Conservation (phyloP, 2,888 invertebrate genomes). For the Athripsodes cinereus region DNA sequence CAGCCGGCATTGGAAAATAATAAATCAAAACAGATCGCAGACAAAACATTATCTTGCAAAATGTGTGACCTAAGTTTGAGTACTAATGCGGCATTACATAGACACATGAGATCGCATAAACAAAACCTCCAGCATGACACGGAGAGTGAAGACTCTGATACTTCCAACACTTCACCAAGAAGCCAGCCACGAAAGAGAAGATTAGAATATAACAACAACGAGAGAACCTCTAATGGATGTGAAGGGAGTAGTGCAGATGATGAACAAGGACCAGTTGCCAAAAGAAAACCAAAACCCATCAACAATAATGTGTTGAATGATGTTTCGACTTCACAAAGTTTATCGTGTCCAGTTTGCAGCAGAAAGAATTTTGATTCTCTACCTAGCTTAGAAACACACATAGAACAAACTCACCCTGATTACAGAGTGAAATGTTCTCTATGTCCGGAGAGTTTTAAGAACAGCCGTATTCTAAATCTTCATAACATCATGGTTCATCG, state of each 20-base stretch:
- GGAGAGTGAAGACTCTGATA: conserved; percentile 30
- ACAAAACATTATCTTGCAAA: conserved; percentile 73
- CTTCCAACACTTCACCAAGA: conserved; percentile 30
- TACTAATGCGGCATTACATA: conserved; percentile 81
- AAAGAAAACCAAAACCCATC: conserved; percentile 32
- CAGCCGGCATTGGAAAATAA: conserved; percentile 16
- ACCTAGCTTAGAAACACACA: conserved; percentile 55
- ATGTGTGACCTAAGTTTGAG: conserved; percentile 76
- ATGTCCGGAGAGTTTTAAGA: conserved; percentile 69
- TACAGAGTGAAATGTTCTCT: conserved; percentile 63
- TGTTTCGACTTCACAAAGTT: conserved; percentile 30
- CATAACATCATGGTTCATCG: conserved; percentile 61
- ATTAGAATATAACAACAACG: conserved; percentile 29
- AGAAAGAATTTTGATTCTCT: conserved; percentile 54
- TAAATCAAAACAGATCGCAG: conserved; percentile 36
- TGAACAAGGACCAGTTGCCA: conserved; percentile 27
- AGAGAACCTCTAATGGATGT: conserved; percentile 35
- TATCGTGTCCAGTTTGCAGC: conserved; percentile 58
- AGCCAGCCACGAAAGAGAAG: conserved; percentile 26
- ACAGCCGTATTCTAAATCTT: conserved; percentile 62
- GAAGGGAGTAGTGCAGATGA: conserved; percentile 32
- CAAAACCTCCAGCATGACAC: conserved; percentile 38
- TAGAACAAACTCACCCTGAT: conserved; percentile 61
- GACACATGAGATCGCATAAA: conserved; percentile 70
- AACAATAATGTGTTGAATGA: conserved; percentile 31